Conservation (phyloP, 2,888 invertebrate species). For the Brenthis hecate region DNA sequence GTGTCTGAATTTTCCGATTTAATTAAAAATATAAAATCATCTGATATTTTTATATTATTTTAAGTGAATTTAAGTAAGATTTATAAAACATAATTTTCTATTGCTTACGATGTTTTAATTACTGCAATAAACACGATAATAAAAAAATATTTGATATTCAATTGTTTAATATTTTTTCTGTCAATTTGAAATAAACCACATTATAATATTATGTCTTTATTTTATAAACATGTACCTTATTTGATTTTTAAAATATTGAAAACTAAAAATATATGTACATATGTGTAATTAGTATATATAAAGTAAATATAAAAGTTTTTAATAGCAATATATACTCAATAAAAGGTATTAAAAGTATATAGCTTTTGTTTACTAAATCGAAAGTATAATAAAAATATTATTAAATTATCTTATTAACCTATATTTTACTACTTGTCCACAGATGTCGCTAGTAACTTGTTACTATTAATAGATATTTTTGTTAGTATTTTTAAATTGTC, state of each 20-base stretch:
- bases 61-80: not conserved
- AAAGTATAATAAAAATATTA: not conserved
- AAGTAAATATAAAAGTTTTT: no score
- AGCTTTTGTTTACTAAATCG: no score
- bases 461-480: not conserved
- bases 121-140: not conserved
- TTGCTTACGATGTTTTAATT: not conserved
- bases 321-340: no score
- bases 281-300: no score
- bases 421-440: constrained; percentile 45
- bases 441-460: constrained; percentile 51
- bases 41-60: not conserved
- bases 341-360: no score
- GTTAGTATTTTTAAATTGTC: not conserved
- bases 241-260: no score
- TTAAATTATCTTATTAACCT: not conserved
- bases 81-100: not conserved
- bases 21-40: no score
- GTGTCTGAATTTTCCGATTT: no score
- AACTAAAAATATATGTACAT: no score
- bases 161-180: not conserved
- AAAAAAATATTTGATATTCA: constrained; percentile 1
- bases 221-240: no score
- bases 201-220: no score
- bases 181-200: no score